Evolutionary conservation across 2,797 vertebrate genomes (phyloP).

Genomic region (Lepidocolaptes lacrymiger): DNA sequence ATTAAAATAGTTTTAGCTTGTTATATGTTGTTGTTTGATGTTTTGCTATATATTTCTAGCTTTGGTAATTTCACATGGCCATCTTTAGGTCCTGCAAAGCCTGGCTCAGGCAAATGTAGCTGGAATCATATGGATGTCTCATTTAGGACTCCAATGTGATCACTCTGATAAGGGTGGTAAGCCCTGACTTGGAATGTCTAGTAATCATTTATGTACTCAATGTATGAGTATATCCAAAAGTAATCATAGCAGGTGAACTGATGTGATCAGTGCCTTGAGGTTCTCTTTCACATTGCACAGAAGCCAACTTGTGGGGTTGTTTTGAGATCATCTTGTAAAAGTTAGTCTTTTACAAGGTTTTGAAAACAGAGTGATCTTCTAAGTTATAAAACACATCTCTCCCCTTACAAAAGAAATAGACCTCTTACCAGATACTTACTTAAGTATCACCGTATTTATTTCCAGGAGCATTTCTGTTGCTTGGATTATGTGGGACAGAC

Average conservation of each 20-base stretch:
- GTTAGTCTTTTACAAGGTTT: neutral
- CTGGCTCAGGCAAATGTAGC: neutral
- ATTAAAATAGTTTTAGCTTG: rapidly evolving
- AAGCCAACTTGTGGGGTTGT: rapidly evolving
- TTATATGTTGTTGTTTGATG: neutral
- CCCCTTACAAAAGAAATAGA: neutral
- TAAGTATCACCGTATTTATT: neutral
- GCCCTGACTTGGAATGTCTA: neutral
- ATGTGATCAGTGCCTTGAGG: rapidly evolving
- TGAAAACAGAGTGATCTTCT: neutral
- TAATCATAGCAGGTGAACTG: neutral
- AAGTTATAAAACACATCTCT: neutral
- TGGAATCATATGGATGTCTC: rapidly evolving
- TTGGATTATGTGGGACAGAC: neutral
- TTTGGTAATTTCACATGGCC: neutral
- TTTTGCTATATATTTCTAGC: neutral
- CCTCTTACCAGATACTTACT: neutral
- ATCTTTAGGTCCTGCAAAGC: neutral
- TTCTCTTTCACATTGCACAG: neutral
- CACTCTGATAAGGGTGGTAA: neutral
- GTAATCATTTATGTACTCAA: neutral
- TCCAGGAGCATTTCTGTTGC: neutral
- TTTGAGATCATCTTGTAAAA: neutral
- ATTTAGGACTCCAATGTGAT: neutral
- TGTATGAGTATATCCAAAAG: neutral